Conservation (phyloP, 2,113 vertebrate species). For the Crotalus horridus region DNA sequence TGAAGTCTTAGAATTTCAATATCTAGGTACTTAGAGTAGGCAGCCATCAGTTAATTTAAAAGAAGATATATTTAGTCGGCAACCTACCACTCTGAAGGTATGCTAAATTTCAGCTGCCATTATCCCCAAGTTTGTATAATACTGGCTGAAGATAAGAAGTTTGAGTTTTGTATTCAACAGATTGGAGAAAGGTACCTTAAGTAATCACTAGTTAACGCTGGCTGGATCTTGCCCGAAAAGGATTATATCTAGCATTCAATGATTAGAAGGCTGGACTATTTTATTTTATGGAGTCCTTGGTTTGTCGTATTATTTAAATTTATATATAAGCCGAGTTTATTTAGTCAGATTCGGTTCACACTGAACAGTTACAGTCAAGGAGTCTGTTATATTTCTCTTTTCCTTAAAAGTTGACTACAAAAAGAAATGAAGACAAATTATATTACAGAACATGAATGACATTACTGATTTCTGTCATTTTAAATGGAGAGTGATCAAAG, state of each 20-base stretch:
- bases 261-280: constrained; percentile 15
- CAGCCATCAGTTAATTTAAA: not conserved
- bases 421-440: constrained; percentile 29
- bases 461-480: not conserved
- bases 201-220: constrained; percentile 13
- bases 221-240: constrained; percentile 16
- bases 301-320: not conserved
- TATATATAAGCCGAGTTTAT: constrained; percentile 4
- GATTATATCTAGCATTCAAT: constrained; percentile 27
- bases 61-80: not conserved
- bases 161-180: not conserved
- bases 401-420: not conserved
- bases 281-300: not conserved
- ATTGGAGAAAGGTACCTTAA: not conserved
- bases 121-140: not conserved
- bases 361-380: not conserved
- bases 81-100: not conserved
- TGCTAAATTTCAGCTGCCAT: not conserved
- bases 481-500: constrained; percentile 21
- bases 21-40: not conserved
- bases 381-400: constrained; percentile 15
- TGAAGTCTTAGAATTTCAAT: not conserved
- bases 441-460: constrained; percentile 17
- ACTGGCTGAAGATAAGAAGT: not conserved
- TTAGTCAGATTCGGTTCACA: not conserved